These are phyloP conservation scores for Strigamia transsilvanica DNA, from an alignment of 2,888 invertebrate genomes.

Conservation along the genomic window DNA sequence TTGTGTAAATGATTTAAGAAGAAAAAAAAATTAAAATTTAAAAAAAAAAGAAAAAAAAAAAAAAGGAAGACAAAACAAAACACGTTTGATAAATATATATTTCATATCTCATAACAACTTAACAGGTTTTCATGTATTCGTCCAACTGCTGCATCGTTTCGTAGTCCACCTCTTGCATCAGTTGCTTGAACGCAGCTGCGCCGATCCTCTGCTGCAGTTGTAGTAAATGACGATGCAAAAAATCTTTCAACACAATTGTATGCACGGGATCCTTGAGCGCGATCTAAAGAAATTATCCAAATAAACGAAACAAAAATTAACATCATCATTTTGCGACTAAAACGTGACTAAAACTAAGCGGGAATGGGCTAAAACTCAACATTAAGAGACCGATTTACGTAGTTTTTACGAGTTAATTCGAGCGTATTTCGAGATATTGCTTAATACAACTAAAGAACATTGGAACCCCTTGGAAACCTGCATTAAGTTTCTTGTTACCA, in stretches of 20 bases:
- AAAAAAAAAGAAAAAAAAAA: not conserved
- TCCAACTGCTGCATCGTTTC: slow-evolving; percentile 76
- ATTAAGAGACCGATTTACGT: too few relatives aligned
- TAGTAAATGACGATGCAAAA: slow-evolving; percentile 69
- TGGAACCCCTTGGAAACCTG: slow-evolving; percentile 25
- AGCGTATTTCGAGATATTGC: not conserved
- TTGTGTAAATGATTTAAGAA: slow-evolving; percentile 3
- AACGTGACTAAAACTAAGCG: not conserved
- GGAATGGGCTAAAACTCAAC: too few relatives aligned
- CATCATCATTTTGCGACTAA: not conserved
- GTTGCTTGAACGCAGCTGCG: slow-evolving; percentile 75
- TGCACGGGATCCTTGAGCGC: slow-evolving; percentile 79
- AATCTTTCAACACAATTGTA: slow-evolving; percentile 72
- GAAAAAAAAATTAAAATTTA: not conserved
- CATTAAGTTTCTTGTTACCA: slow-evolving; percentile 49
- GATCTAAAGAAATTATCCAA: slow-evolving; percentile 69
- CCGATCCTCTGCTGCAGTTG: slow-evolving; percentile 79
- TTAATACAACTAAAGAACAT: not conserved
- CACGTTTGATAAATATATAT: not conserved
- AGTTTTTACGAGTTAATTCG: too few relatives aligned
- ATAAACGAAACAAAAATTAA: slow-evolving; percentile 63
- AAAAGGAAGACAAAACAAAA: not conserved
- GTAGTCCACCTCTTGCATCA: slow-evolving; percentile 76
- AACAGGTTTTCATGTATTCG: slow-evolving; percentile 61
- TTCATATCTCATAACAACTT: not conserved